A percentile compares a stretch with the other conserved stretches of the same genome.
Evolutionary conservation across 2,888 invertebrate species (phyloP).

Genomic region (Escarpia spicata): DNA sequence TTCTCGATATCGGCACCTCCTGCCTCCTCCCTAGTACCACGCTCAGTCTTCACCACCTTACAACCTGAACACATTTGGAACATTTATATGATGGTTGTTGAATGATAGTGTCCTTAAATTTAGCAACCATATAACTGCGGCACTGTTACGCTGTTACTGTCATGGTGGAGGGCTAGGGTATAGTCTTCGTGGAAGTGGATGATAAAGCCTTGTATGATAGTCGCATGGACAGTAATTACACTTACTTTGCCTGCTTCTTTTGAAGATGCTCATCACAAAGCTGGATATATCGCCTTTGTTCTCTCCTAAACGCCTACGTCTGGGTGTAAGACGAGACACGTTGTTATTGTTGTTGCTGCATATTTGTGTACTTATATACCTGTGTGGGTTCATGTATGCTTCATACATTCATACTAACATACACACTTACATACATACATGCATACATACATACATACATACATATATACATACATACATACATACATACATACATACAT

Average conservation of each 20-base stretch:
- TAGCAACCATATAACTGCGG: no score
- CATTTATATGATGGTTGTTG: not conserved
- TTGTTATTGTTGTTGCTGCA: not conserved
- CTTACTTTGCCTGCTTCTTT: not conserved
- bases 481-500: not conserved
- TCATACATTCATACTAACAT: not conserved
- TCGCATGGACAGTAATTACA: not conserved
- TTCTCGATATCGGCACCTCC: not conserved
- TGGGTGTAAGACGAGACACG: not conserved
- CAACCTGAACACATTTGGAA: not conserved
- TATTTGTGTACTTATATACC: not conserved
- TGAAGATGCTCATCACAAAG: not conserved
- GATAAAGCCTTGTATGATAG: not conserved
- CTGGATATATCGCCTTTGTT: not conserved
- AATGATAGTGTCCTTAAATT: not conserved
- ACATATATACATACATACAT: not conserved
- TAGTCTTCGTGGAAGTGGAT: not conserved
- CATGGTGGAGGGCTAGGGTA: no score
- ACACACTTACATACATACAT: not conserved
- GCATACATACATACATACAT: not conserved
- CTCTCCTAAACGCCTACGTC: not conserved
- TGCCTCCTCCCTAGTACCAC: not conserved
- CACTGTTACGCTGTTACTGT: no score
- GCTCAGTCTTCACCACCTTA: not conserved
- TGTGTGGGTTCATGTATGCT: not conserved